Evolutionary conservation across 2,113 vertebrate species (phyloP).

Genomic region (Plecturocebus donacophilus): DNA sequence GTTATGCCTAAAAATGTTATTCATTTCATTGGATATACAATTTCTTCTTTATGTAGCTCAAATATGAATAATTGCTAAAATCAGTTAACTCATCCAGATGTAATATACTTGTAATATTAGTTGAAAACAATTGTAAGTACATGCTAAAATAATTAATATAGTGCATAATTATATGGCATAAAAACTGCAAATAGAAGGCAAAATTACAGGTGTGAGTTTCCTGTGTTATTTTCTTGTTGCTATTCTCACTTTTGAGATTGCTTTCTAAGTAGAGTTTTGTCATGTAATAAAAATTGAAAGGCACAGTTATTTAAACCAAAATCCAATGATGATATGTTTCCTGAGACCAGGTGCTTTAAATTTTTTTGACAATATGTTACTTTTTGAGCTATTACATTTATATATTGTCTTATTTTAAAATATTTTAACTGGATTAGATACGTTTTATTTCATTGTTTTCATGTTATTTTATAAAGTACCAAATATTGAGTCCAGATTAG

Average conservation of each 20-base stretch:
- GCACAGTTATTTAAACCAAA: background rate
- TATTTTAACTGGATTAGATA: background rate
- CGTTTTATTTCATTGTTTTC: slow-evolving; percentile 16
- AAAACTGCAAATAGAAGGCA: slow-evolving; percentile 23
- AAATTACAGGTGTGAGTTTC: slow-evolving; percentile 61
- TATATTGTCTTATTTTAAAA: slow-evolving; percentile 3
- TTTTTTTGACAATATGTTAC: background rate
- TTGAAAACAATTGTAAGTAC: slow-evolving; percentile 47
- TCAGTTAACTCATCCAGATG: slow-evolving; percentile 35
- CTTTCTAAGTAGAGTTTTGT: slow-evolving; percentile 38
- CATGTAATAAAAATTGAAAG: slow-evolving; percentile 36
- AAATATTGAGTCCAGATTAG: background rate
- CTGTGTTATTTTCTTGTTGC: background rate
- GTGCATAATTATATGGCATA: slow-evolving; percentile 55
- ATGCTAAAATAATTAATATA: slow-evolving; percentile 57
- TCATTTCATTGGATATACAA: background rate
- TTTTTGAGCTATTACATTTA: background rate
- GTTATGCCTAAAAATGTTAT: slow-evolving; percentile 18
- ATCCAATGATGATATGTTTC: background rate
- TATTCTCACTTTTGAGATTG: slow-evolving; percentile 33
- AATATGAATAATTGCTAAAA: slow-evolving; percentile 49
- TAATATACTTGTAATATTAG: slow-evolving; percentile 31
- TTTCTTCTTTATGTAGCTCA: slow-evolving; percentile 44
- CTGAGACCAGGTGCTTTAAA: background rate
- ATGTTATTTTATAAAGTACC: background rate